Evolutionary conservation across 2,888 invertebrate species (phyloP), one percentile per base, ranked within the genome.

Genomic region (Eristalis pertinax): DNA sequence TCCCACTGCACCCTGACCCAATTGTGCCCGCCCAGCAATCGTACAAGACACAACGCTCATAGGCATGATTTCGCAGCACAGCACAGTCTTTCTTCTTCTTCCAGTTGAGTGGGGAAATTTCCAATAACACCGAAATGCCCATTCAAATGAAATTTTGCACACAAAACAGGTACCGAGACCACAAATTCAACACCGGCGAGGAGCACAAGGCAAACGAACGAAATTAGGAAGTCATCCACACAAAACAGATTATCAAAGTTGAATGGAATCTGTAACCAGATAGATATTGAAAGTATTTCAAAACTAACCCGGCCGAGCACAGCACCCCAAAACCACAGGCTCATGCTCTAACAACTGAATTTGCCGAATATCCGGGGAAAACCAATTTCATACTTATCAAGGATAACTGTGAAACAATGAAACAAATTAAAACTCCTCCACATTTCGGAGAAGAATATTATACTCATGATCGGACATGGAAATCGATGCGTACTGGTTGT

Each of bases 351-450:
- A 43, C 19, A 56, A 63, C n/a, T n/a, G n/a, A 50, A 50, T 24
- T 38, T 7, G 41, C 19, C 2, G 22, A 62, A 38, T 76, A 69
- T 67, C 62, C 74, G 24, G 50, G n/a, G 50, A 82, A 78, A 82
- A 60, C 70, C 74, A 69, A 86, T 70, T 82, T 65, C 62, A 64
- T 32, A 65, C 41, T 70, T 62, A 70, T 67, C 69, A 74, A 19
- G 65, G 78, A 86, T 82, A 82, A 78, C 69, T 50, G n/a, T n/a
- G 67, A 86, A 78, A 86, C 86, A 86, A 86, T 82, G 82, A 82
- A 86, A 78, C 70, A 86, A 78, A 86, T 86, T 82, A 78, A 82
- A 82, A 82, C 82, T 74, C 69, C 68, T 19, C 43, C 68, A 62
- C 50, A 50, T 50, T 69, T 38, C 64, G 19, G 24, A 41, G 38